Evolutionary conservation across 2,797 vertebrate genomes (phyloP).

Genomic region (Potorous gilbertii): DNA sequence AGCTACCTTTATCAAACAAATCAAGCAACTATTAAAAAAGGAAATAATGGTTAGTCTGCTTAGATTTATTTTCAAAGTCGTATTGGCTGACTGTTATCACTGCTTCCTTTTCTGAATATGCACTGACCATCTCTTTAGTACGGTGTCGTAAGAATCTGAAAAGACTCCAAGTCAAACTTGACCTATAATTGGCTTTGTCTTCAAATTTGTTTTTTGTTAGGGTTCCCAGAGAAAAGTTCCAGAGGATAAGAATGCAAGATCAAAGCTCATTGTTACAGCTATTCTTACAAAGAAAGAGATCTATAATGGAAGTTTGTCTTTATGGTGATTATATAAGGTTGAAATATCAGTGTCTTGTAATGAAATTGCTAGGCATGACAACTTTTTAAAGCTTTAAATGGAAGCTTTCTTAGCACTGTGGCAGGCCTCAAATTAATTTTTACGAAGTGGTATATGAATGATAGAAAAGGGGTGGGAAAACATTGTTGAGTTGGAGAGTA

Average conservation of each 20-base stretch:
- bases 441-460: not conserved
- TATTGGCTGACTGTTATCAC: not conserved
- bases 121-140: not conserved
- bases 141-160: not conserved
- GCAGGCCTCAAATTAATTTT: not conserved
- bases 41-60: not conserved
- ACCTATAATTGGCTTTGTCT: not conserved
- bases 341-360: too few relatives aligned
- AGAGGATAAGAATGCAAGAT: not conserved
- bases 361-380: not conserved
- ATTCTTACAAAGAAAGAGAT: constrained; percentile 42
- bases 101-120: not conserved
- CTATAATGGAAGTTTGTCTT: constrained; percentile 11
- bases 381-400: not conserved
- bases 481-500: not conserved
- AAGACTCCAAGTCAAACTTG: not conserved
- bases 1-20: not conserved
- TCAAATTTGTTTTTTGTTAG: constrained; percentile 47
- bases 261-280: not conserved
- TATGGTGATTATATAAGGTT: not conserved
- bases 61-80: not conserved
- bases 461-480: not conserved
- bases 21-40: not conserved
- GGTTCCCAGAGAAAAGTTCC: constrained; percentile 17
- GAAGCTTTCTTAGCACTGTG: not conserved